These are phyloP conservation scores for Lepilemur ruficaudatus DNA, from an alignment of 2,797 vertebrate species.

Conservation along the genomic window DNA sequence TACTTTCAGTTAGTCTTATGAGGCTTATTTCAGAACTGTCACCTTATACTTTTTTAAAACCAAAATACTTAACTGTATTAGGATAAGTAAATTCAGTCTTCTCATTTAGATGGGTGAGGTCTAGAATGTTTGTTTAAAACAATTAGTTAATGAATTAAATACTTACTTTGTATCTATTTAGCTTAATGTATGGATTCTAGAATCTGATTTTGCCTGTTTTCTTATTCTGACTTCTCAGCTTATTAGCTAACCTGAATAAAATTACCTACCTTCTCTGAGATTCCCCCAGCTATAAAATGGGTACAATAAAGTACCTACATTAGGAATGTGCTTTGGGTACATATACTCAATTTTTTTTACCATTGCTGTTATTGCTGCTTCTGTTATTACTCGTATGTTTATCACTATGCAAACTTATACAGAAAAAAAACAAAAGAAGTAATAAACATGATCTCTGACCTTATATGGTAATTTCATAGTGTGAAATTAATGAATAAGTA, in stretches of 20 bases:
- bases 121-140: background rate
- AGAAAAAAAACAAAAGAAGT: background rate
- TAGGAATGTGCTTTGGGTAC: background rate
- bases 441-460: background rate
- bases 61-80: background rate
- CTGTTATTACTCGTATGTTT: background rate
- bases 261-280: constrained; percentile 7
- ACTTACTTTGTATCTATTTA: constrained; percentile 13
- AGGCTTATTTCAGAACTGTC: constrained; percentile 13
- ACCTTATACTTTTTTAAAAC: background rate
- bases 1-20: constrained; percentile 8
- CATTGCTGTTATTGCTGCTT: background rate
- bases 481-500: constrained; percentile 23
- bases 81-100: background rate
- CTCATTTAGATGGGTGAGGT: background rate
- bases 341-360: background rate
- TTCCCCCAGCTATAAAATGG: background rate
- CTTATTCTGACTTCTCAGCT: constrained; percentile 18
- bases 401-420: background rate
- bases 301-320: background rate
- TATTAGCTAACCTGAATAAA: background rate
- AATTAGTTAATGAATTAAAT: constrained; percentile 4
- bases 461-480: constrained; percentile 13
- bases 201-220: background rate
- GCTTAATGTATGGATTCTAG: background rate